Evolutionary conservation across 1,140 invertebrate genomes (phyloP), one percentile per base, ranked within the genome.

Genomic region (Bombus breviceps): DNA sequence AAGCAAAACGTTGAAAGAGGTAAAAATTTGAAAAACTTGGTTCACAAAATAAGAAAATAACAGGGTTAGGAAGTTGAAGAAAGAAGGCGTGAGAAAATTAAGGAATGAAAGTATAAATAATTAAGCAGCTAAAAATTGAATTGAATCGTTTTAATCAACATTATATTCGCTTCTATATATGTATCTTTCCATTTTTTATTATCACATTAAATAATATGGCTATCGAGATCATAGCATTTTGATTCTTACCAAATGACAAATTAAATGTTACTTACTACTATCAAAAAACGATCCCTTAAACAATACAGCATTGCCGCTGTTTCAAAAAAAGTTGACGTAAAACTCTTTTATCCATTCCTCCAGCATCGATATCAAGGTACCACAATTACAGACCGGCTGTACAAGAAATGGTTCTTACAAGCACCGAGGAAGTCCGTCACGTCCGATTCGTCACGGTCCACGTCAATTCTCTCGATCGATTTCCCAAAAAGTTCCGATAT

Each of bases 401-500:
- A 64, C 39, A 68, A 68, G 34, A 71, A 81, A 34, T 39, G 39
- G 57, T n/a, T 32, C 22, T 81, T 73, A 47, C 41, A 64, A 4
- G 28, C 41, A 53, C 1, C 4, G 25, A 79, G 68, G 34, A n/a
- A 64, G 39, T 80, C 68, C 53, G 76, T 72, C 83, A 79, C 66
- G 83, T 68, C 25, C 53, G 68, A 72, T 62, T 73, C 68, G 83
- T 85, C 77, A 80, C 68, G 77, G 77, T 85, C 68, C 83, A 39
- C 83, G 68, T 84, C 76, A 43, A 72, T 57, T 37, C 25, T 22
- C 34, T 37, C 43, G 76, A 85, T 78, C 77, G 75, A 77, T 85
- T 85, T 85, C 83, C 68, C 53, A 71, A 85, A 85, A 72, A 53
- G 59, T 39, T 28, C 13, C 74, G 34, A 39, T 62, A 15, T 34